Evolutionary conservation across 2,888 invertebrate genomes (phyloP).

Genomic region (Microchrysa polita): DNA sequence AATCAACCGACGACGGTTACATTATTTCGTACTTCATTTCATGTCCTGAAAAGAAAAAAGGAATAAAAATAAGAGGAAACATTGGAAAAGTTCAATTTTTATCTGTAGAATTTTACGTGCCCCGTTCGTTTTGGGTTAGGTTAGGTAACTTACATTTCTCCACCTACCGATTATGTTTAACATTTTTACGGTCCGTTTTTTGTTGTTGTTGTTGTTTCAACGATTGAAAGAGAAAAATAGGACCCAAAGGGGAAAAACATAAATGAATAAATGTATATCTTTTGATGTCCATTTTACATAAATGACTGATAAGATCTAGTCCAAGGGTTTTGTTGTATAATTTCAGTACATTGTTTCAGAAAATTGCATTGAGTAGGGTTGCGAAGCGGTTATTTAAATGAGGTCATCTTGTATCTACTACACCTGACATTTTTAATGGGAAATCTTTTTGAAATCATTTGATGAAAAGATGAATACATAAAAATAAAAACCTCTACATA

Average conservation of each 20-base stretch:
- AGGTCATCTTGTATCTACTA: not conserved
- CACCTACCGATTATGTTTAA: not conserved
- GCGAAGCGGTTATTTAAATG: not conserved
- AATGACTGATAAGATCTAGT: conserved; percentile 4
- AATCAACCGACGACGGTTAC: not conserved
- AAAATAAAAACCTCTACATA: no score
- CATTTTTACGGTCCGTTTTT: not conserved
- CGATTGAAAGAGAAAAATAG: conserved; percentile 13
- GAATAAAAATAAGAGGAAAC: not conserved
- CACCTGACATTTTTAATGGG: no score
- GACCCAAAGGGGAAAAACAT: not conserved
- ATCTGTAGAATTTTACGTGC: not conserved
- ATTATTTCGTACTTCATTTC: not conserved
- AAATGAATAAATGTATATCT: conserved; percentile 6
- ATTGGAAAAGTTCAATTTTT: conserved; percentile 10
- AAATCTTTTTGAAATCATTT: no score
- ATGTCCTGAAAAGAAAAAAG: not conserved
- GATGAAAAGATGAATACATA: no score
- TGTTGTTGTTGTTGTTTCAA: not conserved
- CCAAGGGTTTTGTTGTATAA: not conserved
- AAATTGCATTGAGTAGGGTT: conserved; percentile 2
- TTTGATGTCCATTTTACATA: conserved; percentile 11
- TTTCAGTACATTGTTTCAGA: not conserved
- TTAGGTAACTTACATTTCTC: no score
- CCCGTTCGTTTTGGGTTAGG: not conserved